Conservation (phyloP, 2,113 vertebrate species). For the Tichodroma muraria region DNA sequence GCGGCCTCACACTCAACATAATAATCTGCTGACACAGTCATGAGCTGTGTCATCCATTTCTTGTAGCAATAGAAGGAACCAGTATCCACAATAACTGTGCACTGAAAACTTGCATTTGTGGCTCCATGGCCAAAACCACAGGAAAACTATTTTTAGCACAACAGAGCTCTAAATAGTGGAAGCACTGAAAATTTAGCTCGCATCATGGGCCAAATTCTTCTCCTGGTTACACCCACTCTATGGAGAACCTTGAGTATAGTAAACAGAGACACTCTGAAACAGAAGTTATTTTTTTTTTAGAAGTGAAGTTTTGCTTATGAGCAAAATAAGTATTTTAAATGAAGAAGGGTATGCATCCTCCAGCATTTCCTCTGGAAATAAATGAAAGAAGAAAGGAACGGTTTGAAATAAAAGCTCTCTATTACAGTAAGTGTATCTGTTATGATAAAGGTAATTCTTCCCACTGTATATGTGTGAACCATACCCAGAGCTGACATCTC, state of each 20-base stretch:
- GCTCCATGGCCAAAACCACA: conserved; percentile 58
- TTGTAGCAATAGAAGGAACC: background rate
- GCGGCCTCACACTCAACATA: background rate
- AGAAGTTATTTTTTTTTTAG: background rate
- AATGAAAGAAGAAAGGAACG: background rate
- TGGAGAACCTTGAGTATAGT: background rate
- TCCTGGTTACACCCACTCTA: conserved; percentile 48
- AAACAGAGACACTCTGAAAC: conserved; percentile 2
- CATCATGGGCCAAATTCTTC: conserved; percentile 48
- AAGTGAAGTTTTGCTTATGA: background rate
- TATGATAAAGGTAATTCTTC: background rate
- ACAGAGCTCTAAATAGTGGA: conserved; percentile 45
- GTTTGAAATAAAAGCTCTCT: background rate
- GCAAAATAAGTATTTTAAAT: background rate
- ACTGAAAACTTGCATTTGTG: conserved; percentile 48
- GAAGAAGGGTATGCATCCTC: background rate
- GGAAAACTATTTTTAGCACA: conserved; percentile 48
- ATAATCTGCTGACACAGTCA: background rate
- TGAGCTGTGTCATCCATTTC: conserved; percentile 17
- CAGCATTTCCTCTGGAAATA: background rate
- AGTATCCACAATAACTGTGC: conserved; percentile 34
- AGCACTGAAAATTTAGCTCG: conserved; percentile 47
- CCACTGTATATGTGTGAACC: background rate
- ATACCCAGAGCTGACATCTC: background rate
- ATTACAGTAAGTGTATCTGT: background rate